Percentiles rank a stretch among this genome's conserved stretches.
phyloP scores from a whole-genome alignment of 2,797 vertebrate genomes.

The Scleropages formosus region DNA sequence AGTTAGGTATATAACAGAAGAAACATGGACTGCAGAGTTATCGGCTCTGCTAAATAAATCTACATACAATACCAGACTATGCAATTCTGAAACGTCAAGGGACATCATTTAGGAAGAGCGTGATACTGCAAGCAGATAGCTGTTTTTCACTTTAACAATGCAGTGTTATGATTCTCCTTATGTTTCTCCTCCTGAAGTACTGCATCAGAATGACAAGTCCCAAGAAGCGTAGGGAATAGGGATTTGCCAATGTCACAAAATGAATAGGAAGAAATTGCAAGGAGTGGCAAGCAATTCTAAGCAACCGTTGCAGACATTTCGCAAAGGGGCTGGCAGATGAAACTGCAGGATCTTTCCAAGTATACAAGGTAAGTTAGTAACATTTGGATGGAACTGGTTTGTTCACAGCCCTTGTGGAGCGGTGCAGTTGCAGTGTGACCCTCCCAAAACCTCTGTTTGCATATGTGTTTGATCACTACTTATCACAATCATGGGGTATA shows the following conservation, averaged over 20 bases:
- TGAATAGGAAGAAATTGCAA: not conserved
- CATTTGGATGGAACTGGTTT: too few relatives aligned
- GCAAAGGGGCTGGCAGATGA: not conserved
- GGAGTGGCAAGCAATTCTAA: not conserved
- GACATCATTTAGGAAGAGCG: not conserved
- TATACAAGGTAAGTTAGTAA: not conserved
- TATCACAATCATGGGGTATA: too few relatives aligned
- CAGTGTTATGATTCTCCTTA: not conserved
- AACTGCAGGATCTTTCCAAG: not conserved
- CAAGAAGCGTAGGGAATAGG: not conserved
- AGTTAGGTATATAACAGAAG: not conserved
- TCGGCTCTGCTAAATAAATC: not conserved
- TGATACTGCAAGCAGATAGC: not conserved
- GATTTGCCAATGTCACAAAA: constrained; percentile 16
- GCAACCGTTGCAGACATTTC: not conserved
- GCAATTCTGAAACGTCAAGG: not conserved
- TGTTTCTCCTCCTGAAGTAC: not conserved
- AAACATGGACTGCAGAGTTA: not conserved
- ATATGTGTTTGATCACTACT: too few relatives aligned
- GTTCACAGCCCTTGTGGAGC: too few relatives aligned
- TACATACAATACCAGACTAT: not conserved
- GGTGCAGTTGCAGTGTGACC: too few relatives aligned
- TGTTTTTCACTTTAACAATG: not conserved
- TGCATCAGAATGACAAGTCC: not conserved
- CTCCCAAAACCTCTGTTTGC: too few relatives aligned